Evolutionary conservation across 2,888 invertebrate species (phyloP), one percentile per base, ranked within the genome.

Genomic region (Nymphalis polychloros): DNA sequence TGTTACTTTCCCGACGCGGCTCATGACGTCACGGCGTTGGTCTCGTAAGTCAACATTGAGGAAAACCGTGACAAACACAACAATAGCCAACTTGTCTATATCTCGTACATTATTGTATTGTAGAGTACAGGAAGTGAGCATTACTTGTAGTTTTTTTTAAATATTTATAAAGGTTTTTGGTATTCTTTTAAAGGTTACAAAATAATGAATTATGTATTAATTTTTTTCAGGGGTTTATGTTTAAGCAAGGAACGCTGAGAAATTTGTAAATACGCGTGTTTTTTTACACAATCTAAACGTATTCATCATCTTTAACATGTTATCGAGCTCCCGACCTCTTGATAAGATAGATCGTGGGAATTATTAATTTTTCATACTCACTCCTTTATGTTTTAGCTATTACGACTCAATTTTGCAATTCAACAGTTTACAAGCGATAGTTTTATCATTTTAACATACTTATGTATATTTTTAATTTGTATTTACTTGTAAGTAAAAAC

Each of bases 321-420:
- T 64, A 68, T 68, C 68, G 19, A 57, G 59, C 53, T 46, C 47
- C 31, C 64, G 72, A 72, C 70, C 65, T 57, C 10, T n/a, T 49
- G 70, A 72, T 72, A 70, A 72, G 72, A 72, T 70, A 72, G 57
- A 65, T 60, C 72, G 72, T 72, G 72, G 72, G 72, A 72, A 72
- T 53, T 67, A 55, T 13, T 60, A 59, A 63, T 50, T 65, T n/a
- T 63, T 35, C 57, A 61, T 35, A 67, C n/a, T 55, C 55, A 55
- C 20, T 35, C 41, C 59, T 31, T 64, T 69, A 55, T 41, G 46
- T 49, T 19, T 23, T 57, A n/a, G 48, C 41, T 57, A 69, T 48
- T 64, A 59, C 62, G 63, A 55, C 27, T 46, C 20, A 59, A 17
- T 59, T n/a, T 64, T 31, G 63, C 63, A 57, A 8, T 35, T n/a